Conservation (phyloP, 2,113 vertebrate genomes). For the Mastomys natalensis region DNA sequence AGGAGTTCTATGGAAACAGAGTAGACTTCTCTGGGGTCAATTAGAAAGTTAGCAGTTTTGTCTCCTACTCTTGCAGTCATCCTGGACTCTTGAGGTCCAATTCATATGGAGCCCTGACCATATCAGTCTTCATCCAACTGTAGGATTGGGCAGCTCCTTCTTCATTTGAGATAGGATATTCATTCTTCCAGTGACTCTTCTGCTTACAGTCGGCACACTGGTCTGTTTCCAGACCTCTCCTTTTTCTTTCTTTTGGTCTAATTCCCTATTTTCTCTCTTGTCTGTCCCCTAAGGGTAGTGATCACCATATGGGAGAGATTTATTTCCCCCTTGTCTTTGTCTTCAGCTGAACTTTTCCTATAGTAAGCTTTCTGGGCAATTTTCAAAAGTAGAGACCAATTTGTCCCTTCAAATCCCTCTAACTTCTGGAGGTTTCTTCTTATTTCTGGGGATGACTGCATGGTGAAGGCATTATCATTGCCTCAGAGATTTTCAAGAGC, state of each 20-base stretch:
- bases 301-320: neutral
- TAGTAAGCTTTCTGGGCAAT: neutral
- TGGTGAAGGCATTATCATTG: neutral
- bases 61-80: neutral
- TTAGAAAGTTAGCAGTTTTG: neutral
- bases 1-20: neutral
- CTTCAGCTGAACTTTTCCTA: neutral
- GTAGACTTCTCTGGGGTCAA: neutral
- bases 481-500: neutral
- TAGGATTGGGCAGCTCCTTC: neutral
- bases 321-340: neutral
- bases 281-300: neutral
- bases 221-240: neutral
- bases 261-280: neutral
- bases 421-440: neutral
- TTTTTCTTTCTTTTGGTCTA: neutral
- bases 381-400: neutral
- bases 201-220: neutral
- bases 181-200: neutral
- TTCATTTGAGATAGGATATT: neutral
- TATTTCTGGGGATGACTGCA: neutral
- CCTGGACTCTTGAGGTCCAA: neutral
- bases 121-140: neutral
- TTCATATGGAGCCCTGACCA: neutral
- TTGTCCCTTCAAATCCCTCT: neutral